A percentile compares a stretch with the other conserved stretches of the same genome.
phyloP scores from a whole-genome alignment of 2,888 invertebrate genomes.

The Pachycephus smyrnensis region DNA sequence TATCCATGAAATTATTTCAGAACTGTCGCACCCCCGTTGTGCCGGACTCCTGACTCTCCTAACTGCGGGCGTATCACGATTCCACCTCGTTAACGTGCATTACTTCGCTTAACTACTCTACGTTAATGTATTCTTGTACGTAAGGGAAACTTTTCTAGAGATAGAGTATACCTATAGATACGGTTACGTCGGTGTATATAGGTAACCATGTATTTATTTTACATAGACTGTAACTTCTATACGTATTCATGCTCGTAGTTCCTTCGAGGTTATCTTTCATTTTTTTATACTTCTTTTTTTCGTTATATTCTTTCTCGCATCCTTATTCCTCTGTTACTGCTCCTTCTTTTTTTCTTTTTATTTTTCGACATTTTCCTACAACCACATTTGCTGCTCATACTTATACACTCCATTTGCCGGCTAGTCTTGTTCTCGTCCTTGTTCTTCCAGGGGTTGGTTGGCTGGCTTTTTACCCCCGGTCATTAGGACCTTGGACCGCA shows the following conservation, averaged over 20 bases:
- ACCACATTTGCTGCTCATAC: background rate
- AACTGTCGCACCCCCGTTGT: background rate
- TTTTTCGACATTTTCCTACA: background rate
- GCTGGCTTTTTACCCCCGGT: conserved; percentile 60
- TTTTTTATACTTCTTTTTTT: conserved; percentile 8
- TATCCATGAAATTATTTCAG: background rate
- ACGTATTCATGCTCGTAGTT: background rate
- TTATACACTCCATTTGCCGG: background rate
- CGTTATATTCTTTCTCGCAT: conserved; percentile 12
- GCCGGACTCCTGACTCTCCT: background rate
- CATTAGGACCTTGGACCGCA: conserved; percentile 64
- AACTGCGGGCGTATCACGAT: background rate
- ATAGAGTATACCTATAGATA: background rate
- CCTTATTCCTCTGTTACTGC: conserved; percentile 9
- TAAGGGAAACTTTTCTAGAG: background rate
- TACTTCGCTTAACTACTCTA: background rate
- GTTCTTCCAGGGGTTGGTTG: conserved; percentile 5
- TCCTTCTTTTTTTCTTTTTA: background rate
- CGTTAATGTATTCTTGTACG: conserved; percentile 4
- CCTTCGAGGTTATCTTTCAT: background rate
- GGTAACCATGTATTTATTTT: background rate
- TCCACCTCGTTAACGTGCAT: conserved; percentile 3
- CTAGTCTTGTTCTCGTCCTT: conserved; percentile 15
- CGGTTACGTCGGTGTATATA: background rate
- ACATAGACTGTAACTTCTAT: background rate